Evolutionary conservation across 2,113 vertebrate species (phyloP).

Genomic region (Diadophis punctatus): DNA sequence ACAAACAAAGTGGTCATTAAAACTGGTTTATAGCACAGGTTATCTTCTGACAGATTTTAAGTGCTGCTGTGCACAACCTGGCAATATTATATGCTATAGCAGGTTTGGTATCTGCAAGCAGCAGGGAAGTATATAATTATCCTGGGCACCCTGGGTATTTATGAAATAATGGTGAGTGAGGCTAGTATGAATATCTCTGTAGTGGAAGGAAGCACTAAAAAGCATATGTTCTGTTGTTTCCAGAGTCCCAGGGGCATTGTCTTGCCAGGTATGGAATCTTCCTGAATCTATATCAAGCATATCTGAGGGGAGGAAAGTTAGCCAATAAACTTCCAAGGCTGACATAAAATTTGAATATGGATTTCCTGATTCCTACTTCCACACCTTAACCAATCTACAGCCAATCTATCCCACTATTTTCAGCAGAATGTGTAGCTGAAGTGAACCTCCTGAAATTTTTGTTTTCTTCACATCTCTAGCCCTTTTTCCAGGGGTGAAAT

Average conservation of each 20-base stretch:
- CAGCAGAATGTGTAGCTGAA: background rate
- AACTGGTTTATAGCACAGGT: background rate
- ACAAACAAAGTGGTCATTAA: background rate
- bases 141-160: background rate
- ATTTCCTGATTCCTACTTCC: background rate
- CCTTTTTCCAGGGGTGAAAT: too few relatives aligned
- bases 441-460: background rate
- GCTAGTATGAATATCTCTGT: background rate
- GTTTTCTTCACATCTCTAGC: background rate
- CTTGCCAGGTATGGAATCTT: background rate
- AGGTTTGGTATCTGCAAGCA: background rate
- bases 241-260: background rate
- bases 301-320: background rate
- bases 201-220: background rate
- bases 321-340: background rate
- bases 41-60: background rate
- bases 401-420: background rate
- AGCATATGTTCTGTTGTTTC: background rate
- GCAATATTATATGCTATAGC: background rate
- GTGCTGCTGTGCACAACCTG: background rate
- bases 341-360: background rate
- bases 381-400: background rate
- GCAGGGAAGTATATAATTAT: background rate
- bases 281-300: background rate
- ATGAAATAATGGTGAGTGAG: background rate